phyloP scores from a whole-genome alignment of 2,797 vertebrate genomes.

The Peromyscus nudipes region DNA sequence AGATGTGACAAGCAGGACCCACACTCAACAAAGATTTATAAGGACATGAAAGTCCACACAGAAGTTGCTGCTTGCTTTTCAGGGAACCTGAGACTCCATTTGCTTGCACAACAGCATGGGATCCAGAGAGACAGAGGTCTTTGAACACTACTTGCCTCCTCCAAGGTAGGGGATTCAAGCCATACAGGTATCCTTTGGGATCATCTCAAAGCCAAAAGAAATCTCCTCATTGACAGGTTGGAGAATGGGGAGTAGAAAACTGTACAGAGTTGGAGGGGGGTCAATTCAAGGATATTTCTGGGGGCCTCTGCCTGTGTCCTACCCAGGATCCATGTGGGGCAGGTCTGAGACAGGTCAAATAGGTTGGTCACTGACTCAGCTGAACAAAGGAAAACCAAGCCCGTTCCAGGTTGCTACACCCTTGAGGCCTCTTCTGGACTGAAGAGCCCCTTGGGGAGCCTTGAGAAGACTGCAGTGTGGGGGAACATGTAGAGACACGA shows the following conservation, averaged over 20 bases:
- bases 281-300: neutral
- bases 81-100: neutral
- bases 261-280: neutral
- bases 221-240: neutral
- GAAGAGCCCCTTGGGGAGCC: neutral
- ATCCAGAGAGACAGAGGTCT: neutral
- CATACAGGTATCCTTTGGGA: neutral
- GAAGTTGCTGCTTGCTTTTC: slow-evolving; percentile 51
- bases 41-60: slow-evolving; percentile 50
- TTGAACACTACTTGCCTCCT: neutral
- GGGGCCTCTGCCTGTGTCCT: neutral
- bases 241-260: neutral
- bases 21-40: slow-evolving; percentile 56
- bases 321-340: neutral
- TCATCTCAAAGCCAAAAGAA: slow-evolving; percentile 29
- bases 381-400: neutral
- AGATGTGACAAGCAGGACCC: neutral
- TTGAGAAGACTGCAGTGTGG: neutral
- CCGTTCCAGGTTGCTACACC: neutral
- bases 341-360: neutral
- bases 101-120: neutral
- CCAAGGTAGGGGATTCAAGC: neutral
- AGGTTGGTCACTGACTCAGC: neutral
- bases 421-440: neutral
- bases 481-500: neutral